Conservation (phyloP, 2,113 vertebrate genomes). For the Coptodon bakossiorum region DNA sequence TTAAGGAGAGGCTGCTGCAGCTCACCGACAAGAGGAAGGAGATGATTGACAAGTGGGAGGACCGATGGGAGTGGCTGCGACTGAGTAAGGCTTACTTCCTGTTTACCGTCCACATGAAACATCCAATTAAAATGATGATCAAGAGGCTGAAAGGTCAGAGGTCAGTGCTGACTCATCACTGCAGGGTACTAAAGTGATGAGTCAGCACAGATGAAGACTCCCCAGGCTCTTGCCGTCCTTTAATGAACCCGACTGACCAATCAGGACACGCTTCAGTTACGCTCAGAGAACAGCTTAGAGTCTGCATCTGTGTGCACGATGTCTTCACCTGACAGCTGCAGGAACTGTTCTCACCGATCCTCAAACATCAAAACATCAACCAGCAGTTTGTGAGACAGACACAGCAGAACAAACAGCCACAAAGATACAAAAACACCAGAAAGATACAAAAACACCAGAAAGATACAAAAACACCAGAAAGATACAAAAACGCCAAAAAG, state of each 20-base stretch:
- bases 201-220: not conserved
- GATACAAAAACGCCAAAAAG: fast-evolving
- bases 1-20: slow-evolving; percentile 93
- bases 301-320: not conserved
- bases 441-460: fast-evolving
- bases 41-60: slow-evolving; percentile 99
- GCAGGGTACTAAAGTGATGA: not conserved
- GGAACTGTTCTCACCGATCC: not conserved
- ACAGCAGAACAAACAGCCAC: fast-evolving
- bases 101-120: not conserved
- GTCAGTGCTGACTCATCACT: not conserved
- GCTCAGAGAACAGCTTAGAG: not conserved
- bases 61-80: slow-evolving; percentile 97
- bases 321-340: not conserved
- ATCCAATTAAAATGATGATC: not conserved
- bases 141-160: not conserved
- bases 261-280: not conserved
- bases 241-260: not conserved
- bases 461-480: fast-evolving
- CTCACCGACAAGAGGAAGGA: slow-evolving; percentile 97
- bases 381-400: not conserved
- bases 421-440: fast-evolving
- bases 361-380: not conserved
- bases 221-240: not conserved
- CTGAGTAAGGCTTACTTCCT: slow-evolving; percentile 78